Evolutionary conservation across 2,888 invertebrate genomes (phyloP).

Genomic region (Troides oblongomaculatus): DNA sequence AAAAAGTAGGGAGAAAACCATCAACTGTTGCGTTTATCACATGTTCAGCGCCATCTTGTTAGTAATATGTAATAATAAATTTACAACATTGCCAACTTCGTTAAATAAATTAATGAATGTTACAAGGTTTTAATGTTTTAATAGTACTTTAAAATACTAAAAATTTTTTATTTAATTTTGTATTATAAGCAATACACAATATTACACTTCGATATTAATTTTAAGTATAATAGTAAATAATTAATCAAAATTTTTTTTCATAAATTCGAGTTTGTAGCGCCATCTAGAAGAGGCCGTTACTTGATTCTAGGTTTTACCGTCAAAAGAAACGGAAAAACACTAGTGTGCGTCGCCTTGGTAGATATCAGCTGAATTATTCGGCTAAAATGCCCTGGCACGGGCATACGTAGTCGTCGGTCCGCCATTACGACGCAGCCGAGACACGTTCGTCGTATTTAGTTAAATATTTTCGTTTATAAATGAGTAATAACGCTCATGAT

Average conservation of each 20-base stretch:
- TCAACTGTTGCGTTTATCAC: neutral
- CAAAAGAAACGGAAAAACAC: conserved; percentile 81
- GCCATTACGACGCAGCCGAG: conserved; percentile 81
- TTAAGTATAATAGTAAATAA: neutral
- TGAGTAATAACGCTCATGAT: conserved; percentile 91
- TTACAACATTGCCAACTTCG: neutral
- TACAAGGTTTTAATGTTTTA: neutral
- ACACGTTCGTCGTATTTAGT: conserved; percentile 82
- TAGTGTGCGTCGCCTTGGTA: conserved; percentile 78
- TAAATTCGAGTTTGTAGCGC: conserved; percentile 33
- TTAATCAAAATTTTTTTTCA: neutral
- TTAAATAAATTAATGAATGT: conserved; percentile 6
- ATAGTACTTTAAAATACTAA: neutral
- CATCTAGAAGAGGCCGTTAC: conserved; percentile 50
- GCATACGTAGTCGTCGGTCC: conserved; percentile 82
- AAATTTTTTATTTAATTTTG: neutral
- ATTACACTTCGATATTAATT: neutral
- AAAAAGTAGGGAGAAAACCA: neutral
- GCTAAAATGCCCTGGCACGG: conserved; percentile 81
- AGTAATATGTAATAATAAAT: neutral
- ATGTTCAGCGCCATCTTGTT: neutral
- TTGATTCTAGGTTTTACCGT: conserved; percentile 58
- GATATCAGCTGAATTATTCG: conserved; percentile 82
- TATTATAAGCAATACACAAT: neutral
- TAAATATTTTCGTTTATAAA: conserved; percentile 84